Base-by-base conservation (phyloP, 2,113 vertebrate species). In the Gambusia affinis region DNA sequence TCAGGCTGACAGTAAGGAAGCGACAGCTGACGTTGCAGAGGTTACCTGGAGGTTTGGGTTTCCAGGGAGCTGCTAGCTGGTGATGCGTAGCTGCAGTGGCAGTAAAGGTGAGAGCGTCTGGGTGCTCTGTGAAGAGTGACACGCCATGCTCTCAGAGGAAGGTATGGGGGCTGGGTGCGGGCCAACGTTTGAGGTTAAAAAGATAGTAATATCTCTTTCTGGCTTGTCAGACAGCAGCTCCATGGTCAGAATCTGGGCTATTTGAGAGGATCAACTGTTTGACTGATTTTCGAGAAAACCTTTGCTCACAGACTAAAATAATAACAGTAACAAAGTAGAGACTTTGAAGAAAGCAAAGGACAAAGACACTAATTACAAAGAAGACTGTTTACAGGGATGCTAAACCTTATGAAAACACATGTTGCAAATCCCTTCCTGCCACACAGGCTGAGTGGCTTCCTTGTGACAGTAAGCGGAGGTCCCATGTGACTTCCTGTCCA, bases 71-170 rank as follows among this genome's bases (percentile, higher is more conserved):
- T 79, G 78, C 30, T 64, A 29, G 66, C 83, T 80, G 85, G 51
- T 83, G 87, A 92, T 81, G 84, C 80, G 75, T 69, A 79, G 78
- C 86, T 64, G 44, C 88, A 80, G 85, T 84, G 82, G 83, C 84
- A 75, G 80, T 51, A 75, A 79, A 91, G 88, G 90, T 85, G 85
- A 88, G 75, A 61, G 80, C 33, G 27, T 72, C 81, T 74, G 80
- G 72, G 72, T 85, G 89, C 81, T 87, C 78, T 69, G 72, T 81
- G 86, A 79, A 89, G 85, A 87, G 81, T 90, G 86, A 88, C 86
- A 60, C 87, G 78, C 82, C 82, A 73, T 51, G 35, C 75, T 79
- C 79, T 73, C 8, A 30, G 54, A 85, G 75, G 73, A 63, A 10
- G 62, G 81, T 30, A 31, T 71, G 74, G 78, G 29, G 64, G 69